Conservation (phyloP, 1,140 invertebrate genomes). For the Asobara japonica region DNA sequence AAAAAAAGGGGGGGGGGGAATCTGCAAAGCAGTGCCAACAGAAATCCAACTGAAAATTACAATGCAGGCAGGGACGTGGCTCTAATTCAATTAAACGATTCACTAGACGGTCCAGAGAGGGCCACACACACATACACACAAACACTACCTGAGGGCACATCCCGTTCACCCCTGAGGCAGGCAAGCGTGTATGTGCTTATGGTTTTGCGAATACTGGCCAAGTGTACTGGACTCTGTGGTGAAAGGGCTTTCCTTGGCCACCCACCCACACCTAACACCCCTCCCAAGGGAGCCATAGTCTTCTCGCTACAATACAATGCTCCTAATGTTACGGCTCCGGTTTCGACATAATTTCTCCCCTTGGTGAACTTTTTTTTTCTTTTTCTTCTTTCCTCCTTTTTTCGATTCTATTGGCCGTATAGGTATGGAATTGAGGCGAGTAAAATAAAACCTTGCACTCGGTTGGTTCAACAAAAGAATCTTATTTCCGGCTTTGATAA, state of each 20-base stretch:
- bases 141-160: slow-evolving; percentile 59
- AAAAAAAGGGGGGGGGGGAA: neutral
- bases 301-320: slow-evolving; percentile 63
- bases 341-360: slow-evolving; percentile 64
- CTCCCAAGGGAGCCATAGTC: slow-evolving; percentile 60
- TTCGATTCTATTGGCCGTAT: slow-evolving; percentile 9
- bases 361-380: slow-evolving; percentile 37
- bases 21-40: neutral
- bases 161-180: slow-evolving; percentile 42
- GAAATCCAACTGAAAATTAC: slow-evolving; percentile 49
- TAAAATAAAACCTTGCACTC: neutral
- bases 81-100: slow-evolving; percentile 65
- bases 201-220: slow-evolving; percentile 2
- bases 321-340: slow-evolving; percentile 66
- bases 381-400: too few relatives aligned
- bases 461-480: neutral
- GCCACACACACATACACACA: slow-evolving; percentile 38
- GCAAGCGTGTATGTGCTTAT: slow-evolving; percentile 23
- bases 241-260: neutral
- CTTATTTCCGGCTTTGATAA: slow-evolving; percentile 1
- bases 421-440: slow-evolving; percentile 11
- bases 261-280: slow-evolving; percentile 31
- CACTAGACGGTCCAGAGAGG: slow-evolving; percentile 44
- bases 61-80: slow-evolving; percentile 52
- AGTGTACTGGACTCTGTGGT: neutral